Evolutionary conservation across 2,113 vertebrate species (phyloP).

Genomic region (Alligator mississippiensis): DNA sequence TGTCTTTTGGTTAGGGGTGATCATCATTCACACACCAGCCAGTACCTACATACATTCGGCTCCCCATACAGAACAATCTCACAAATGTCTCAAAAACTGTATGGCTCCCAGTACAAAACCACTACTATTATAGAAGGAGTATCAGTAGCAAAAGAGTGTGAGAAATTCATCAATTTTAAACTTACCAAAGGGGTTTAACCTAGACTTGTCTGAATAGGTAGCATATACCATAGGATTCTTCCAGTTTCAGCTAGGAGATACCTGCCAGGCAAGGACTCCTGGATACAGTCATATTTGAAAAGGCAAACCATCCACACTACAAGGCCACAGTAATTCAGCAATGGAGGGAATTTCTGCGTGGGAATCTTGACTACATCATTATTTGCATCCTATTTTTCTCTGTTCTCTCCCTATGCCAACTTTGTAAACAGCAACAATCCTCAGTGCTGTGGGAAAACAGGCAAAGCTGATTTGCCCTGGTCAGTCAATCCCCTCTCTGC

Average conservation of each 20-base stretch:
- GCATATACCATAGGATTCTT: conserved; percentile 48
- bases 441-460: conserved; percentile 28
- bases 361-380: conserved; percentile 24
- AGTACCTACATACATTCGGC: conserved; percentile 53
- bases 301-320: conserved; percentile 57
- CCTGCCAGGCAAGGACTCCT: conserved; percentile 40
- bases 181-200: conserved; percentile 52
- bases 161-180: conserved; percentile 53
- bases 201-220: conserved; percentile 51
- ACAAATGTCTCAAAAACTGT: conserved; percentile 38
- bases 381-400: not conserved
- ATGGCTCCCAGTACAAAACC: conserved; percentile 38
- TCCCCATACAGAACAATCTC: conserved; percentile 67
- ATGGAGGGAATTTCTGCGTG: conserved; percentile 8
- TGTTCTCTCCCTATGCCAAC: not conserved
- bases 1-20: conserved; percentile 40
- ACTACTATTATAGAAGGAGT: conserved; percentile 60
- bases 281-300: conserved; percentile 57
- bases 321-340: conserved; percentile 59
- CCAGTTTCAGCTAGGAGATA: conserved; percentile 55
- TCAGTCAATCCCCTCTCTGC: conserved; percentile 45
- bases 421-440: not conserved
- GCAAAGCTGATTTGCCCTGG: not conserved
- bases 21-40: conserved; percentile 56
- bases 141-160: conserved; percentile 52